Base-by-base conservation (phyloP, 2,888 invertebrate genomes). In the Plusia festucae region DNA sequence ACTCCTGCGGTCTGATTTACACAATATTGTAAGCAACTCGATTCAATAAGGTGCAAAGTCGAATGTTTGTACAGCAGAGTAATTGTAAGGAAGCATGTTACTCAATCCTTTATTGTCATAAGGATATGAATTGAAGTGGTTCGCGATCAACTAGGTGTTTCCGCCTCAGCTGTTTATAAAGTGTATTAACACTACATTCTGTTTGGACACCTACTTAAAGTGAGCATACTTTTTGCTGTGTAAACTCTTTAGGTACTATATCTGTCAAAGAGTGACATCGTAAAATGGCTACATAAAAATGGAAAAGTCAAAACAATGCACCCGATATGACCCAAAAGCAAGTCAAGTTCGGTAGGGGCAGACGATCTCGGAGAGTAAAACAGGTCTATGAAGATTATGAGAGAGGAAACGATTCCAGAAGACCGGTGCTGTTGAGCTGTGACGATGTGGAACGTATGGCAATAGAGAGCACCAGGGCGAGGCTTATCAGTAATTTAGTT, bases 111-210 rank as follows among this genome's bases (percentile, higher is more conserved):
- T 93, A 92, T 92, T 92, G 92, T 92, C 90, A 91, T 89, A 90
- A 92, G 92, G 92, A 92, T 93, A 93, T 93, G 91, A 93, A 90
- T 91, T 93, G 93, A 91, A 93, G 93, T 93, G 94, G 93, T 94
- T 93, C 90, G 93, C 91, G 93, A 93, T 93, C 93, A 94, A 94
- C 93, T 90, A 91, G 92, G 87, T 86, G 91, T 88, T 94, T 94
- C 94, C 94, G 94, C 86, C 88, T 91, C 92, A 92, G 91, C 92
- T 93, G 93, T 91, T 91, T 85, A 52, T 68, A 56, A 70, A 83
- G 78, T 81, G 81, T 78, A 79, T 79, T 67, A 79, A 78, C 72
- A 78, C 75, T 73, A 73, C 74, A 77, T 73, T 73, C 67, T 84
- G 87, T 84, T 86, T 85, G 82, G 81, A 86, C 82, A 82, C 79